phyloP scores from a whole-genome alignment of 2,113 vertebrate species.

The Ptilonorhynchus violaceus region DNA sequence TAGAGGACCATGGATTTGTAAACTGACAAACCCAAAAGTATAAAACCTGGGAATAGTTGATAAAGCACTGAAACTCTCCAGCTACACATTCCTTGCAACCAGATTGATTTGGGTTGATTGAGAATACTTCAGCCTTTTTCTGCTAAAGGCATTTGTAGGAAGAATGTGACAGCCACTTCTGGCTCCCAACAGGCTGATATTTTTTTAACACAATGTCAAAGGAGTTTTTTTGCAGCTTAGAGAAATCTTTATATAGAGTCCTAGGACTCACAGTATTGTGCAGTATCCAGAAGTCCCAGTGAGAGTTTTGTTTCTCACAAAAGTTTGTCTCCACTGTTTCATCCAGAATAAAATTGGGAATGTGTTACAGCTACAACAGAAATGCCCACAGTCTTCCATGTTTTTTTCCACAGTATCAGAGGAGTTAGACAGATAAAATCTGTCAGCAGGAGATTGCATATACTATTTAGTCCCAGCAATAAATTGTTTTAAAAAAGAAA shows the following conservation, averaged over 20 bases:
- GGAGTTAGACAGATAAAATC: background rate
- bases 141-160: background rate
- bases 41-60: background rate
- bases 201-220: background rate
- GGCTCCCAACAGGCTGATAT: background rate
- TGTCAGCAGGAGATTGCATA: background rate
- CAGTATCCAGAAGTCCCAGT: background rate
- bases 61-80: slow-evolving; percentile 32
- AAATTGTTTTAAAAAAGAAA: background rate
- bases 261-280: background rate
- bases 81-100: background rate
- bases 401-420: background rate
- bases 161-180: slow-evolving; percentile 33
- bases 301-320: background rate
- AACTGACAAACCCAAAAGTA: background rate
- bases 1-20: background rate
- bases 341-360: background rate
- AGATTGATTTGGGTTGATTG: background rate
- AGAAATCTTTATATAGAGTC: background rate
- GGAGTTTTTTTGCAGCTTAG: background rate
- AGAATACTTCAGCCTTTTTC: background rate
- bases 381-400: background rate
- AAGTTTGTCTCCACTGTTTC: background rate
- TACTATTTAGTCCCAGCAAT: background rate
- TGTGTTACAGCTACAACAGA: background rate